Percentiles rank a stretch among this genome's conserved stretches.
These are phyloP conservation scores for Pardosa pseudoannulata DNA, from an alignment of 2,888 invertebrate genomes.

Conservation along the genomic window DNA sequence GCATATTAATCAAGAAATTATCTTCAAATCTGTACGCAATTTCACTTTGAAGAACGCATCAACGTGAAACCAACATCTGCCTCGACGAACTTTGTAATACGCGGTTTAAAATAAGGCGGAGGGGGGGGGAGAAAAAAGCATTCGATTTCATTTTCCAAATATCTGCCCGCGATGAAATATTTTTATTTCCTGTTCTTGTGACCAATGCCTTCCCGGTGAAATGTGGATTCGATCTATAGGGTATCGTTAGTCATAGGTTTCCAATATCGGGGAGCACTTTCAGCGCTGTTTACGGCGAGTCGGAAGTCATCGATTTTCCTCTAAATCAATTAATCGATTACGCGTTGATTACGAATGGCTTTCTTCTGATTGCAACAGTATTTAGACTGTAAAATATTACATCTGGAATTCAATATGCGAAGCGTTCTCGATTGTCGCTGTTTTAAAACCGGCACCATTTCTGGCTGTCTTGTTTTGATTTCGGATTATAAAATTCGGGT, in stretches of 20 bases:
- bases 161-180: neutral
- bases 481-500: neutral
- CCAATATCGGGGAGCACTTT: slow-evolving; percentile 1
- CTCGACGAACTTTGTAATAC: too few species aligned
- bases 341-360: slow-evolving; percentile 5
- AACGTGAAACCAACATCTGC: too few species aligned
- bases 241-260: neutral
- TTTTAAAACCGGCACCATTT: neutral
- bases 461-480: neutral
- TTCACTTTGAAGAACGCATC: too few species aligned
- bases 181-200: neutral
- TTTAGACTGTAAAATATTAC: neutral
- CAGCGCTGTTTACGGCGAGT: neutral
- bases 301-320: slow-evolving; percentile 3
- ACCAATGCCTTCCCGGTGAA: neutral
- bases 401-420: neutral
- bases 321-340: slow-evolving; percentile 17
- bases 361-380: slow-evolving; percentile 6
- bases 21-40: too few species aligned
- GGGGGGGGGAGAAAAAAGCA: neutral
- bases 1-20: too few species aligned
- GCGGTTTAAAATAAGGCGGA: too few species aligned
- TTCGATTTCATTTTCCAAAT: too few species aligned
- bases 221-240: slow-evolving; percentile 3
- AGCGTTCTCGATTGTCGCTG: neutral